These are phyloP conservation scores for Sebastes jordani DNA, from an alignment of 2,797 vertebrate genomes.

Conservation along the genomic window DNA sequence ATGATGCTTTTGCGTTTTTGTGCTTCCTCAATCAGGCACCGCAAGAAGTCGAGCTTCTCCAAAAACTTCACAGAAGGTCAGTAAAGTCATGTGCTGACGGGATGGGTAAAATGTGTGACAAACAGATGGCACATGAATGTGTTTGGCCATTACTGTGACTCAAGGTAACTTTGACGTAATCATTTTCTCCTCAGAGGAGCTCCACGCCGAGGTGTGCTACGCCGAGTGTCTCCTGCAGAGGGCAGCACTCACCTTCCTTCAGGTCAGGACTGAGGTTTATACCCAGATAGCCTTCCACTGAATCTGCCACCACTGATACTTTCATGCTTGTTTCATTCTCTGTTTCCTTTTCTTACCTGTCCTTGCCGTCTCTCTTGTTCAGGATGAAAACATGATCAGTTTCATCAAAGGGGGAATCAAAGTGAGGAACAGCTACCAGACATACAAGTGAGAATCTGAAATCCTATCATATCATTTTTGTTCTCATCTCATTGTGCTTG, in stretches of 20 bases:
- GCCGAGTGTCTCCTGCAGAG: conserved; percentile 98
- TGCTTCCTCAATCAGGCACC: conserved; percentile 81
- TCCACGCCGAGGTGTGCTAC: conserved; percentile 97
- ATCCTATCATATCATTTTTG: neutral
- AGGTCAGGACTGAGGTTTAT: conserved; percentile 78
- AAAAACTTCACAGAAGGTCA: conserved; percentile 94
- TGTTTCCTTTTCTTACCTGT: neutral
- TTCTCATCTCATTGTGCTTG: neutral
- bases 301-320: neutral
- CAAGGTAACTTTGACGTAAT: conserved; percentile 35
- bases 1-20: neutral
- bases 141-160: conserved; percentile 1
- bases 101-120: neutral
- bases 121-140: neutral
- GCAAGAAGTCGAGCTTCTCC: conserved; percentile 93
- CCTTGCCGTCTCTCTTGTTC: neutral
- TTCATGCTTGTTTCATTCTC: neutral
- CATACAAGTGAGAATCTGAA: conserved; percentile 90
- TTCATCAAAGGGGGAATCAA: conserved; percentile 99
- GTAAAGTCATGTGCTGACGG: conserved; percentile 18
- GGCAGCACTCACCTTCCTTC: conserved; percentile 96
- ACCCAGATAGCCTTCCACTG: neutral
- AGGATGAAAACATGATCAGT: conserved; percentile 99
- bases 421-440: conserved; percentile 98
- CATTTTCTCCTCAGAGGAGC: conserved; percentile 87